Conservation (phyloP, 2,113 vertebrate species). For the Mormoops blainvillei region DNA sequence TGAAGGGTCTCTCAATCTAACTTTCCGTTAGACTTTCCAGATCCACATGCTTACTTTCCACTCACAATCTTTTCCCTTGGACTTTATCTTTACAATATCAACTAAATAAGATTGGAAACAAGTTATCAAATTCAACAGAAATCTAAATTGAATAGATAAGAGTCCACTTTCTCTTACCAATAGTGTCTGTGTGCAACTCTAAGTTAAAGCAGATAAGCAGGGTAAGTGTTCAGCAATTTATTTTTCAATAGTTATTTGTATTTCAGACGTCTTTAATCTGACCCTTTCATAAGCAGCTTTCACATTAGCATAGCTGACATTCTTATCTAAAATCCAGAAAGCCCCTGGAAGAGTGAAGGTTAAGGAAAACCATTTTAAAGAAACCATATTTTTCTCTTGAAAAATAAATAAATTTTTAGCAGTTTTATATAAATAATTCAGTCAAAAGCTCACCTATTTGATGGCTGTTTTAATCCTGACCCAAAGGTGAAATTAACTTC, state of each 20-base stretch:
- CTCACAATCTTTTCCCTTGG: not conserved
- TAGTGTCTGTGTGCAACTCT: not conserved
- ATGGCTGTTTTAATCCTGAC: not conserved
- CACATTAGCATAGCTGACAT: not conserved
- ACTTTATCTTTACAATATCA: not conserved
- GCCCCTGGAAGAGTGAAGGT: not conserved
- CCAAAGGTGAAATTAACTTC: not conserved
- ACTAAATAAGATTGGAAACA: not conserved
- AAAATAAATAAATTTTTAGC: not conserved
- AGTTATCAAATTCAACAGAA: not conserved
- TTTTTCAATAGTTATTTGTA: conserved; percentile 36
- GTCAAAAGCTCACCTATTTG: not conserved
- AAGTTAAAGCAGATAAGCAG: not conserved
- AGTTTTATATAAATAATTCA: not conserved
- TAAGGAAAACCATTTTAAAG: not conserved
- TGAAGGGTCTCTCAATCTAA: not conserved
- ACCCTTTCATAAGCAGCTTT: conserved; percentile 25
- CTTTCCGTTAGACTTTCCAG: not conserved
- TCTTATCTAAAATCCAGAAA: conserved; percentile 42
- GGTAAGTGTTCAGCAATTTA: not conserved
- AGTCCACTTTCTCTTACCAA: not conserved
- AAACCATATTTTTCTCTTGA: conserved; percentile 2
- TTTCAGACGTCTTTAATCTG: conserved; percentile 10
- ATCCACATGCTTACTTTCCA: not conserved
- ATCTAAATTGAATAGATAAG: not conserved